phyloP scores from a whole-genome alignment of 2,113 vertebrate species.

The Hystrix cristata region DNA sequence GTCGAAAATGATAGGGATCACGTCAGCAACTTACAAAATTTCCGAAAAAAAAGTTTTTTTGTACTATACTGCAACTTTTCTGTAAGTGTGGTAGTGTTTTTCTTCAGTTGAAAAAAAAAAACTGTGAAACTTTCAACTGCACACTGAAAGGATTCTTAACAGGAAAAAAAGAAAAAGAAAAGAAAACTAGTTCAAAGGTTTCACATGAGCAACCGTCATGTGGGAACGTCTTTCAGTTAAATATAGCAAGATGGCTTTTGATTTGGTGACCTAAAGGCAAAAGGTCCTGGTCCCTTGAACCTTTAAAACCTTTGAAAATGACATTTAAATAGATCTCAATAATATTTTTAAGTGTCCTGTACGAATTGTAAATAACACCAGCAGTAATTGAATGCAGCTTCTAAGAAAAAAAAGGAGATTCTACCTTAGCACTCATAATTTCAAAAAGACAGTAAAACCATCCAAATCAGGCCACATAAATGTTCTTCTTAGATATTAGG shows the following conservation, averaged over 20 bases:
- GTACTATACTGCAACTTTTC: conserved; percentile 68
- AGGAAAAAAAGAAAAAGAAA: conserved; percentile 49
- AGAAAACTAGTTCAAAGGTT: conserved; percentile 73
- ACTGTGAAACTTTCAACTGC: conserved; percentile 76
- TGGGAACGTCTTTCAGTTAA: conserved; percentile 71
- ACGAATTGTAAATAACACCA: conserved; percentile 41
- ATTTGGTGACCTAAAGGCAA: conserved; percentile 64
- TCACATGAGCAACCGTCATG: conserved; percentile 67
- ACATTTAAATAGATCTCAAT: conserved; percentile 70
- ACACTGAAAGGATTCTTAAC: conserved; percentile 67
- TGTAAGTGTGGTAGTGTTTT: conserved; percentile 61
- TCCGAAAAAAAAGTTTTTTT: neutral
- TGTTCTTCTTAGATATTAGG: conserved; percentile 17
- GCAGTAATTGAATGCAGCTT: conserved; percentile 25
- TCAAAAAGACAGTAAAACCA: conserved; percentile 22
- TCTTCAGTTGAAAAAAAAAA: conserved; percentile 35
- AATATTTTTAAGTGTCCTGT: conserved; percentile 27
- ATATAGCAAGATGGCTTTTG: conserved; percentile 52
- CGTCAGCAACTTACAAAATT: conserved; percentile 69
- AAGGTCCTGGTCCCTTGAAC: conserved; percentile 31
- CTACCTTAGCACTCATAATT: conserved; percentile 35
- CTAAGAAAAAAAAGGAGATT: conserved; percentile 38
- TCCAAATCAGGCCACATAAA: neutral
- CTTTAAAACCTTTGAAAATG: conserved; percentile 53
- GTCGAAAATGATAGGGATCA: neutral